Base-by-base conservation (phyloP, 2,113 vertebrate genomes). In the Heliornis fulica region DNA sequence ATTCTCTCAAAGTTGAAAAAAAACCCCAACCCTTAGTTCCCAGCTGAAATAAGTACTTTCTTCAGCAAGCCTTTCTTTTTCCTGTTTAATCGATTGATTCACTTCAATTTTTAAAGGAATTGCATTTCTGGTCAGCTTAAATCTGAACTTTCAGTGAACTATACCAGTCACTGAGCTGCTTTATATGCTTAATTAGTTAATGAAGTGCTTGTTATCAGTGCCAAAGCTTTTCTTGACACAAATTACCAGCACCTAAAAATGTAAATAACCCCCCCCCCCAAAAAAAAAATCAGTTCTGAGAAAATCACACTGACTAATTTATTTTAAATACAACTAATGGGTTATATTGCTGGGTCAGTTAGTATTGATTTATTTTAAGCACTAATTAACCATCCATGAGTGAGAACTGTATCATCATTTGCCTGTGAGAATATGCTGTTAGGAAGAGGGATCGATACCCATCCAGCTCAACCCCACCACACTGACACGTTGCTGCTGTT, bases 61-160 rank as follows among this genome's bases (percentile, higher is more conserved):
- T 88, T 46, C 59, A 88, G 63, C 59, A 88, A 72, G 29, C 45
- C 40, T 32, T 53, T 29, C 22, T 51, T 41, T 26, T 41, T 26
- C 36, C 51, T 82, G 51, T 45, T 88, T 74, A 90, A 83, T 75
- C 72, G 86, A 93, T 95, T 54, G 59, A 76, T 86, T 95, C 29
- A 45, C 76, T 86, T 86, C 59, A 74, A 83, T 68, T 89, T 92
- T 93, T 81, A 70, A 48, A 81, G 56, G 64, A 90, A 83, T 75
- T 71, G 29, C 83, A 87, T 90, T 94, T 93, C 95, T 89, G 69
- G 77, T 94, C 87, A 78, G 93, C 80, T 96, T 95, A 96, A 94
- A 60, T 74, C 46, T 94, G 96, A 97, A 96, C 94, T 95, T 89
- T 78, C 83, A 78, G 28, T 96, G 95, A 95, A 94, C 95, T 96